These are phyloP conservation scores for Pristionchus arcanus DNA, from an alignment of 2,888 invertebrate genomes.

Conservation along the genomic window DNA sequence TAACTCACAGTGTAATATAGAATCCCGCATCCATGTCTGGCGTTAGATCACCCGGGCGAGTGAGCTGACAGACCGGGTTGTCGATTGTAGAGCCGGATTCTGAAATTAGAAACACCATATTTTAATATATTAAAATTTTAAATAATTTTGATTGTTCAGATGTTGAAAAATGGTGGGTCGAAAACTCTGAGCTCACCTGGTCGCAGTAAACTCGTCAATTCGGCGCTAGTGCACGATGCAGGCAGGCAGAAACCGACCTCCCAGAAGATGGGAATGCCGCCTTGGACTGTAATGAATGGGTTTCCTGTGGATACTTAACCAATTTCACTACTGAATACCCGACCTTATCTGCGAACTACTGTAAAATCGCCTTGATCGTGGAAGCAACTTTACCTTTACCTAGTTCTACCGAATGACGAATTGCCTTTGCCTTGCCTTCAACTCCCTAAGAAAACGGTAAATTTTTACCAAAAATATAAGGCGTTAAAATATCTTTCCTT, in stretches of 20 bases:
- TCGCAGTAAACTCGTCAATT: background rate
- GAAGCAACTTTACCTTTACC: no score
- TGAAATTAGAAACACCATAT: no score
- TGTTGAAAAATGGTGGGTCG: background rate
- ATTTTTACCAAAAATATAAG: background rate
- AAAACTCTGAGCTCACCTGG: background rate
- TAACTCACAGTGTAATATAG: conserved; percentile 23
- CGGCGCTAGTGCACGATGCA: background rate
- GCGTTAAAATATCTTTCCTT: background rate
- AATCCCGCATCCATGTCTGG: background rate
- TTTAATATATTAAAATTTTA: no score
- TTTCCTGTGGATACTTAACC: no score
- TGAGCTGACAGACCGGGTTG: background rate
- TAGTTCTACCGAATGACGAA: no score
- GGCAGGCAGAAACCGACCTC: conserved; percentile 42
- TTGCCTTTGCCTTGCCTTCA: no score
- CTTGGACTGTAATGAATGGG: background rate
- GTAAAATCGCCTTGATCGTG: no score
- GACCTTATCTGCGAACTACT: no score
- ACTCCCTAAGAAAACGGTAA: background rate
- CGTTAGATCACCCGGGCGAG: background rate
- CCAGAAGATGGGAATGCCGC: conserved; percentile 4
- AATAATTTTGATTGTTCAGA: no score
- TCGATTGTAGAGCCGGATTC: background rate
- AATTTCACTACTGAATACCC: no score